Percentiles rank a stretch among this genome's conserved stretches.
phyloP scores from a whole-genome alignment of 2,113 vertebrate species.

The Bostrychus sinensis region DNA sequence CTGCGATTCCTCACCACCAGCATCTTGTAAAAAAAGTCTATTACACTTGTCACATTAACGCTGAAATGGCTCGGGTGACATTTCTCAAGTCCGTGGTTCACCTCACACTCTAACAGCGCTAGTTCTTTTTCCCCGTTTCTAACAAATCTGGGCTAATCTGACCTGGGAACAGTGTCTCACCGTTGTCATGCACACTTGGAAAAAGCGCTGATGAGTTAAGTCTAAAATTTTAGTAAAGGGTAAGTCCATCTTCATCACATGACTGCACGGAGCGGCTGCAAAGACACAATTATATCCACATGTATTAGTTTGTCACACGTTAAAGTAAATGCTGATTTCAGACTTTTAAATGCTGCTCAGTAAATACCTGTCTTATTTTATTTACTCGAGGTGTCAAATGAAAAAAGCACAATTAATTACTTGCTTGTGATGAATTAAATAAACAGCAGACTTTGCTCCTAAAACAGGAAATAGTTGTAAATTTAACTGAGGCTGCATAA shows the following conservation, averaged over 20 bases:
- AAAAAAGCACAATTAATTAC: background rate
- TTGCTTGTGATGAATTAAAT: background rate
- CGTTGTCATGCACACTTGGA: slow-evolving; percentile 49
- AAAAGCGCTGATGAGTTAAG: slow-evolving; percentile 49
- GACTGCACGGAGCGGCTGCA: slow-evolving; percentile 50
- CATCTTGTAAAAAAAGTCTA: background rate
- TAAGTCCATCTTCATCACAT: slow-evolving; percentile 67
- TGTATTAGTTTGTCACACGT: too few relatives aligned
- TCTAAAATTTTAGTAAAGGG: slow-evolving; percentile 58
- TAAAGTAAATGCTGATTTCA: background rate
- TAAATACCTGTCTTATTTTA: background rate
- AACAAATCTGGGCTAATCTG: slow-evolving; percentile 63
- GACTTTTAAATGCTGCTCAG: background rate
- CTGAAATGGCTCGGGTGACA: background rate
- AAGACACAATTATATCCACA: too few relatives aligned
- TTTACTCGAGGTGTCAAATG: background rate
- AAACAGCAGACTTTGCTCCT: background rate
- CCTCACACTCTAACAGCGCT: slow-evolving; percentile 22
- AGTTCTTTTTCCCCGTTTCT: slow-evolving; percentile 37
- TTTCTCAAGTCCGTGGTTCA: slow-evolving; percentile 17
- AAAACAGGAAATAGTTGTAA: too few relatives aligned
- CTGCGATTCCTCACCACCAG: too few relatives aligned
- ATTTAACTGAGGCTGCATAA: background rate
- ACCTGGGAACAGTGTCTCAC: slow-evolving; percentile 40
- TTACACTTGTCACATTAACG: background rate